Conservation (phyloP, 2,797 vertebrate species). For the Danio albolineatus region DNA sequence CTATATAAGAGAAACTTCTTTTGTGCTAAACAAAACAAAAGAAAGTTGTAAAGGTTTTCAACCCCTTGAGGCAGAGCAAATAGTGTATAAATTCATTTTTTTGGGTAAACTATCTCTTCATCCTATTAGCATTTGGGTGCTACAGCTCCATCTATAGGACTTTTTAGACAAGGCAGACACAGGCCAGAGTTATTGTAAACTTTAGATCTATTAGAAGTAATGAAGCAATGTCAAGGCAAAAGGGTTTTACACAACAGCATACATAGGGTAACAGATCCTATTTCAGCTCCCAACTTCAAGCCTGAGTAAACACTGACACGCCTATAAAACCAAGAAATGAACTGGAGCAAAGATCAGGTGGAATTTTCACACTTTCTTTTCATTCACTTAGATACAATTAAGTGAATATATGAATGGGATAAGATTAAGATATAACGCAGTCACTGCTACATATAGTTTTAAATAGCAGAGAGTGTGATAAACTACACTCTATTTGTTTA, state of each 20-base stretch:
- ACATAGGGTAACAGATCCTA: not conserved
- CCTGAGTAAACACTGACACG: constrained; percentile 18
- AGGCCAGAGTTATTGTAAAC: too few species aligned
- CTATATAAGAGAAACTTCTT: too few species aligned
- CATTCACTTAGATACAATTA: not conserved
- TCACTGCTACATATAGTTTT: not conserved
- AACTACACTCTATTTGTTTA: not conserved
- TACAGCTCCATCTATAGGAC: constrained; percentile 19
- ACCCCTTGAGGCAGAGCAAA: too few species aligned
- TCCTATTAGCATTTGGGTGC: not conserved
- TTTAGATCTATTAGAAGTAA: not conserved
- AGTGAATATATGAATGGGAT: not conserved
- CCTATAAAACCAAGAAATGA: constrained; percentile 11
- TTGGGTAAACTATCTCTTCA: too few species aligned
- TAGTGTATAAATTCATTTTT: too few species aligned
- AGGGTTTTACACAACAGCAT: not conserved
- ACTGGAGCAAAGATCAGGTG: not conserved
- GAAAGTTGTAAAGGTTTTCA: too few species aligned
- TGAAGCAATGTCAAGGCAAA: not conserved
- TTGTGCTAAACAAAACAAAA: too few species aligned
- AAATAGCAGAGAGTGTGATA: not conserved
- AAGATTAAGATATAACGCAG: not conserved
- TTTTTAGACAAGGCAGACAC: not conserved
- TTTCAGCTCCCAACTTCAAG: not conserved
- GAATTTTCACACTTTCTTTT: not conserved